These are phyloP conservation scores for Notothenia rossii DNA, from an alignment of 2,113 vertebrate genomes.

Conservation along the genomic window DNA sequence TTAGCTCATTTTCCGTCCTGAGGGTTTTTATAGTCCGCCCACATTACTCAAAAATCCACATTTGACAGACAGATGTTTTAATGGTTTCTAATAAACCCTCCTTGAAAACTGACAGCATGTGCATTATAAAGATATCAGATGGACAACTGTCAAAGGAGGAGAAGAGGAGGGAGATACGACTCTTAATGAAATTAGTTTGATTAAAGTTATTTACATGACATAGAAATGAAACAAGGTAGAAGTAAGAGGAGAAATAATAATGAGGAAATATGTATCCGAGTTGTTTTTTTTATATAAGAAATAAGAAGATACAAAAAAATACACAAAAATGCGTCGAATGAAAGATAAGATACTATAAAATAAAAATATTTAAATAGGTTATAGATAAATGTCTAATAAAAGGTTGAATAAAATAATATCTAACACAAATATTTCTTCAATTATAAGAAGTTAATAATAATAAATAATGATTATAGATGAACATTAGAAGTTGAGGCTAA, in stretches of 20 bases:
- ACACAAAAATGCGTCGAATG: background rate
- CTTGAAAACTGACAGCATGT: too few relatives aligned
- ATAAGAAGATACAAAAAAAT: background rate
- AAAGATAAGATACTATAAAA: background rate
- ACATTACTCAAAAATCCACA: conserved; percentile 4
- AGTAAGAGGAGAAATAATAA: background rate
- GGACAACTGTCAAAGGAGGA: background rate
- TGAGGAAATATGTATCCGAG: background rate
- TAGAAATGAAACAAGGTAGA: too few relatives aligned
- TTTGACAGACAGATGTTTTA: conserved; percentile 34
- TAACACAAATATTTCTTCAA: too few relatives aligned
- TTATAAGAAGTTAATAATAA: too few relatives aligned
- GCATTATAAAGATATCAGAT: background rate
- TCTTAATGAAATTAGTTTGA: too few relatives aligned
- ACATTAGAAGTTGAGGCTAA: too few relatives aligned
- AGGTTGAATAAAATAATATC: too few relatives aligned
- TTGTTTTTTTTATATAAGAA: background rate
- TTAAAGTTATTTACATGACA: too few relatives aligned
- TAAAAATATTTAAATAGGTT: too few relatives aligned
- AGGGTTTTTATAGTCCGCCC: background rate
- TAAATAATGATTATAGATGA: too few relatives aligned
- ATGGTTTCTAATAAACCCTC: conserved; percentile 22
- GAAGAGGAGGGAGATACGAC: background rate
- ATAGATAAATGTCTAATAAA: too few relatives aligned
- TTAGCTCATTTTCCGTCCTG: background rate